phyloP scores from a whole-genome alignment of 2,113 vertebrate species.

The Cephalophus harveyi region DNA sequence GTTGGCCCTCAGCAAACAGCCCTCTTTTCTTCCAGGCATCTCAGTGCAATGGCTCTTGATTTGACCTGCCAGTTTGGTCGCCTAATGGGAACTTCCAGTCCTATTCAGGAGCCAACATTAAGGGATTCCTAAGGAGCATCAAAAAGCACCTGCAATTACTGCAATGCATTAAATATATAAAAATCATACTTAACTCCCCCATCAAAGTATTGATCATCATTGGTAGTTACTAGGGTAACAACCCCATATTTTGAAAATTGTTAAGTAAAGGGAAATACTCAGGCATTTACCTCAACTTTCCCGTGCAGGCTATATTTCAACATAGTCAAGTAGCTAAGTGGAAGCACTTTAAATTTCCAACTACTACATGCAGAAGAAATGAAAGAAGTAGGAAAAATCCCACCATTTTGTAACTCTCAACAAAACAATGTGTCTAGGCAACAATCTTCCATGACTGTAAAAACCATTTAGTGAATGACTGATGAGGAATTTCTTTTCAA shows the following conservation, averaged over 20 bases:
- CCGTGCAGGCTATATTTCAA: not conserved
- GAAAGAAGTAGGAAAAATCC: not conserved
- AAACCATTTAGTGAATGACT: not conserved
- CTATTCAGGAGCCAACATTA: not conserved
- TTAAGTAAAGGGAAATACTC: not conserved
- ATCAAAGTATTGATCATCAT: not conserved
- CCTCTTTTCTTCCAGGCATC: not conserved
- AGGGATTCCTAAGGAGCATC: not conserved
- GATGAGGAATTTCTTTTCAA: not conserved
- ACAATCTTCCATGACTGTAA: not conserved
- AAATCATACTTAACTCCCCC: not conserved
- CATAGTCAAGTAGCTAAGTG: not conserved
- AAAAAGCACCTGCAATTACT: not conserved
- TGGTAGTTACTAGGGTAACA: not conserved
- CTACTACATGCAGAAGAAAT: not conserved
- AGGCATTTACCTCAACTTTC: not conserved
- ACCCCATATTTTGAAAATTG: not conserved
- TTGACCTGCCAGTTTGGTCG: not conserved
- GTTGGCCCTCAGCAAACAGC: not conserved
- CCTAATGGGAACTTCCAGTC: not conserved
- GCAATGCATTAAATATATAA: not conserved
- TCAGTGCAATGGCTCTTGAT: not conserved
- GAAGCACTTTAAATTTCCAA: not conserved
- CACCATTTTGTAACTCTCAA: not conserved
- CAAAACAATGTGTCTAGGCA: not conserved